phyloP scores from a whole-genome alignment of 2,888 invertebrate genomes.

The Eupithecia centaureata region DNA sequence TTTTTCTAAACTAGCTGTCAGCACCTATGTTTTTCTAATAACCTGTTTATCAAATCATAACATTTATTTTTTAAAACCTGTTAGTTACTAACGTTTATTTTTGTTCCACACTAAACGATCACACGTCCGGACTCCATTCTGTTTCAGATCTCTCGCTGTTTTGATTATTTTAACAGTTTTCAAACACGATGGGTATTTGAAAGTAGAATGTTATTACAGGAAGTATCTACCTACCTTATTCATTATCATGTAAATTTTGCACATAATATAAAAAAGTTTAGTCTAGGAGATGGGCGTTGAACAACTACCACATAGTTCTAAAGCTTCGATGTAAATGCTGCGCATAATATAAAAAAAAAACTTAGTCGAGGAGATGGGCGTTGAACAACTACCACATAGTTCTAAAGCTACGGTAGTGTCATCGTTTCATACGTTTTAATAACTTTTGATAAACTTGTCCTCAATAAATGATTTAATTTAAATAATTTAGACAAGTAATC shows the following conservation, averaged over 20 bases:
- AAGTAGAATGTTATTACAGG: slow-evolving; percentile 45
- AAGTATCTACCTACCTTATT: neutral
- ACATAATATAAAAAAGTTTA: no score
- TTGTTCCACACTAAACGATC: slow-evolving; percentile 76
- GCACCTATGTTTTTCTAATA: slow-evolving; percentile 78
- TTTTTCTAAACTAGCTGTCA: slow-evolving; percentile 68
- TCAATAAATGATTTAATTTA: no score
- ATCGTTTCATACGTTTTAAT: no score
- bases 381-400: no score
- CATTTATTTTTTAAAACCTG: slow-evolving; percentile 80
- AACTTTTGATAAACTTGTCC: no score
- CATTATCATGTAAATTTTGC: no score
- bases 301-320: no score
- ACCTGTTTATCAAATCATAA: slow-evolving; percentile 78
- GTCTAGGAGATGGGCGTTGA: no score
- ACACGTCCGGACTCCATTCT: slow-evolving; percentile 79
- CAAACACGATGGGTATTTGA: slow-evolving; percentile 62
- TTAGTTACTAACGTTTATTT: slow-evolving; percentile 77
- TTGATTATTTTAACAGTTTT: slow-evolving; percentile 74
- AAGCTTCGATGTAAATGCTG: no score
- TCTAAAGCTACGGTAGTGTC: no score
- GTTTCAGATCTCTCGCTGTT: slow-evolving; percentile 79
- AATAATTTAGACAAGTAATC: neutral
- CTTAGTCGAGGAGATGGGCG: no score
- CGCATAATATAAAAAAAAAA: no score